phyloP scores from a whole-genome alignment of 2,888 invertebrate genomes.

The Pelosia muscerda region DNA sequence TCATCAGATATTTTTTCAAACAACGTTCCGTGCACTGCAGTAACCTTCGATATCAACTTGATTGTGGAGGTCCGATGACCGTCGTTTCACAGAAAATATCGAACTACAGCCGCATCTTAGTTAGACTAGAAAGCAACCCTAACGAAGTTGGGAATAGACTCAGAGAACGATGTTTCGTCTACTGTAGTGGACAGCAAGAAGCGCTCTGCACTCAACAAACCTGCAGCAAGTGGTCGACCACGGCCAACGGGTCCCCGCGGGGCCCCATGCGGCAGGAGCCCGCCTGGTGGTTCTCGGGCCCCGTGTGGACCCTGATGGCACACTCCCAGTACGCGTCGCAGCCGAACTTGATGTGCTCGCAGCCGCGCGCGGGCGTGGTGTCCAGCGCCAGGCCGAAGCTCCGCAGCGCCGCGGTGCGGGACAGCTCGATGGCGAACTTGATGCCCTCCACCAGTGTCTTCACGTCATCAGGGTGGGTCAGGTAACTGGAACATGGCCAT shows the following conservation, averaged over 20 bases:
- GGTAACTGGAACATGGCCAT: conserved; percentile 75
- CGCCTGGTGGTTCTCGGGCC: conserved; percentile 94
- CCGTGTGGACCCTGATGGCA: conserved; percentile 91
- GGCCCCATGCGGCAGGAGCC: conserved; percentile 95
- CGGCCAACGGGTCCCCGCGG: conserved; percentile 89
- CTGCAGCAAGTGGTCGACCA: conserved; percentile 90
- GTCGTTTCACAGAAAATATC: no score
- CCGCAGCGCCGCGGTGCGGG: conserved; percentile 88
- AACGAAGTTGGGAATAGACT: no score
- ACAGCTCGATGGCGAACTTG: conserved; percentile 90
- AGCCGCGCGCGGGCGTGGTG: conserved; percentile 90
- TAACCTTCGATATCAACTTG: no score
- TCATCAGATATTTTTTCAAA: no score
- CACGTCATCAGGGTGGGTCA: conserved; percentile 92
- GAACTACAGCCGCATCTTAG: no score
- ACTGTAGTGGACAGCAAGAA: no score
- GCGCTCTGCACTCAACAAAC: conserved; percentile 50
- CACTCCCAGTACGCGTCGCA: conserved; percentile 93
- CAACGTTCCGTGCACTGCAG: no score
- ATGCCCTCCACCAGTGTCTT: conserved; percentile 94
- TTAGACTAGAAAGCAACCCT: no score
- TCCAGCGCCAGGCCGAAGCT: conserved; percentile 92
- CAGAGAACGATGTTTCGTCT: no score
- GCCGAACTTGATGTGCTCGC: conserved; percentile 91
- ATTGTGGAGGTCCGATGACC: no score